phyloP scores from a whole-genome alignment of 2,888 invertebrate genomes.

The Hybos culiciformis region DNA sequence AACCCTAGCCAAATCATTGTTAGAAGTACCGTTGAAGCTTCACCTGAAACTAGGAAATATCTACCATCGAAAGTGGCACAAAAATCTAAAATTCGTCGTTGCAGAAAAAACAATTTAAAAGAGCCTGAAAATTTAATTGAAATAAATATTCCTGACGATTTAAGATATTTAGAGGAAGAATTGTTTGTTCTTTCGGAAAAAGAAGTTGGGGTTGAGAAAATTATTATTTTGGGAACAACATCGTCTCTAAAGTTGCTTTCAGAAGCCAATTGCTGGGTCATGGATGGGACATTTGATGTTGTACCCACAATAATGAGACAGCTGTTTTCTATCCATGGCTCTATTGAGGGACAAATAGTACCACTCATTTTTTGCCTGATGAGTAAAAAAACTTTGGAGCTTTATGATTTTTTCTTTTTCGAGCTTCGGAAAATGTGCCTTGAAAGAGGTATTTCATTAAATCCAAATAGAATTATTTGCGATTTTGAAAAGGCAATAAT shows the following conservation, averaged over 20 bases:
- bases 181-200: neutral
- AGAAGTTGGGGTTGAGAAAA: neutral
- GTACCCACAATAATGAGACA: slow-evolving; percentile 4
- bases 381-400: neutral
- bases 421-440: neutral
- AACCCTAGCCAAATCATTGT: too few relatives aligned
- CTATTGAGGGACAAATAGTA: neutral
- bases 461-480: neutral
- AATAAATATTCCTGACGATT: neutral
- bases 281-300: slow-evolving; percentile 1
- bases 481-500: neutral
- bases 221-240: neutral
- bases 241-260: neutral
- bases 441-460: neutral
- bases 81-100: neutral
- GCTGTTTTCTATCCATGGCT: neutral
- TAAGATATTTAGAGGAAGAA: neutral
- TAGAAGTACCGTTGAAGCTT: too few relatives aligned
- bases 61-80: neutral
- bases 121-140: neutral
- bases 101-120: neutral
- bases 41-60: too few relatives aligned
- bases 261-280: neutral
- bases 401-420: neutral
- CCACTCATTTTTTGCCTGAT: neutral